Percentiles rank a stretch among this genome's conserved stretches.
Conservation (phyloP, 2,797 vertebrate species). For the Danio choprae region DNA sequence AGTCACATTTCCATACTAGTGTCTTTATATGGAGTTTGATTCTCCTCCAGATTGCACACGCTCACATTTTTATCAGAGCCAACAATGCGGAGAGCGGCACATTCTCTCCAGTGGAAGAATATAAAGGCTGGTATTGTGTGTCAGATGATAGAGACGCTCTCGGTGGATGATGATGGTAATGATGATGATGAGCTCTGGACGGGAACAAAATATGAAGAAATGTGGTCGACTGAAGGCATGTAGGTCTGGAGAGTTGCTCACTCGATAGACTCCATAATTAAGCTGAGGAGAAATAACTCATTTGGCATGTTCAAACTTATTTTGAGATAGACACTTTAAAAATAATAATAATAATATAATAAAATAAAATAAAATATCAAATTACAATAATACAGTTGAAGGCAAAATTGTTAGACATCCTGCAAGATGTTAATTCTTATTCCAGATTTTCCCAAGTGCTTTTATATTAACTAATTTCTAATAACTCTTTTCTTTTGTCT, state of each 20-base stretch:
- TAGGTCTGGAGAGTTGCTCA: not conserved
- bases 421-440: no score
- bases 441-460: no score
- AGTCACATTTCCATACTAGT: constrained; percentile 22
- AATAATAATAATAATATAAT: no score
- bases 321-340: constrained; percentile 20
- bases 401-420: no score
- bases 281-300: not conserved
- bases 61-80: constrained; percentile 3
- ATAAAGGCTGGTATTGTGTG: constrained; percentile 69
- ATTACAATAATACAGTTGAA: no score
- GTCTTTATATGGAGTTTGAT: constrained; percentile 16
- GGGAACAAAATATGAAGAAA: constrained; percentile 18
- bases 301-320: not conserved
- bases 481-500: no score
- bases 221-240: constrained; percentile 21
- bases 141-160: constrained; percentile 54
- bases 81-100: not conserved
- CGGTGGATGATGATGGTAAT: not conserved
- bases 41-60: constrained; percentile 15
- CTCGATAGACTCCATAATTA: not conserved
- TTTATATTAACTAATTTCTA: no score
- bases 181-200: no score
- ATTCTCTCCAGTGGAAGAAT: constrained; percentile 33
- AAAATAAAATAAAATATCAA: no score